Base-by-base conservation (phyloP, 2,797 vertebrate species). In the Vireo griseus region DNA sequence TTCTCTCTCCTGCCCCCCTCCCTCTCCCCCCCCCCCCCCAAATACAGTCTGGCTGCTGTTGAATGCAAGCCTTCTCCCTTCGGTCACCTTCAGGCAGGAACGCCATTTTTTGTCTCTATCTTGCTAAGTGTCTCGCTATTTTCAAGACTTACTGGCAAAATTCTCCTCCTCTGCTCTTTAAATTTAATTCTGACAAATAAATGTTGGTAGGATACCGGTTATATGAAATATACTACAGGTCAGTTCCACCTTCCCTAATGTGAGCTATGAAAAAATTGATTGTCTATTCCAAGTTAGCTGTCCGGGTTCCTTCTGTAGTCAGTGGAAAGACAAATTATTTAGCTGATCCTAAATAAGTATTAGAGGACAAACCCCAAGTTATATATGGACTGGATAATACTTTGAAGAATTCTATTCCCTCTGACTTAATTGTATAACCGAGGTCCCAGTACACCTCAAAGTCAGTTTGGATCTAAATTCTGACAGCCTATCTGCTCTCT, bases 381-480 rank as follows among this genome's bases (percentile, higher is more conserved):
- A 42, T 45, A 21, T 55, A 69, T 40, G 39, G 67, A 31, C 24
- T 72, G 37, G 55, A 51, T 76, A 87, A 85, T 71, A 37, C 31
- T n/a, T 21, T 57, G 52, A 73, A 72, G 54, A 74, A 72, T 42
- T 63, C 50, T 73, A 13, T 48, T 89, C 39, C 18, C 9, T 82
- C 52, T 87, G 57, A 71, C 26, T 83, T 89, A 88, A 72, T 75
- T 84, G 19, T 55, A 50, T 45, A 55, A 80, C 39, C 11, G 28
- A 82, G 35, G 39, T 69, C 83, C 67, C 77, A 67, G 3, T 50
- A 33, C 16, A 71, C 40, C 55, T 88, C 62, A 50, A 55, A 81
- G 48, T 90, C 74, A 57, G 40, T 66, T 80, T 90, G 71, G 24
- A 81, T 73, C 59, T 76, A 63, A 95, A 74, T 79, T 79, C 80